phyloP scores from a whole-genome alignment of 2,888 invertebrate genomes.

The Pimpla rufipes region DNA sequence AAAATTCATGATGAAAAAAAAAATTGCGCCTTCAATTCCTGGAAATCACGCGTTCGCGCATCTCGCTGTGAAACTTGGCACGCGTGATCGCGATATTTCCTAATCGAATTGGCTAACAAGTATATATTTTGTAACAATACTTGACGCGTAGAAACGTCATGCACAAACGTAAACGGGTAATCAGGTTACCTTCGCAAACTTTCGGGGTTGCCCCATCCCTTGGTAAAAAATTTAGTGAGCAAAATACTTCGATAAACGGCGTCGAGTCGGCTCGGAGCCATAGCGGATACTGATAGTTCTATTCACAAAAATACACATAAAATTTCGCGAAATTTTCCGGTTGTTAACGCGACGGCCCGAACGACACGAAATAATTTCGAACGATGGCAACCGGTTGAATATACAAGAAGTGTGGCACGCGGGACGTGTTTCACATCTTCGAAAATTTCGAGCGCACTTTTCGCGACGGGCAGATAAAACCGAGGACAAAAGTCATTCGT shows the following conservation, averaged over 20 bases:
- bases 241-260: constrained; percentile 94
- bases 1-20: neutral
- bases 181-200: constrained; percentile 91
- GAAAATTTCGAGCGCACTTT: constrained; percentile 15
- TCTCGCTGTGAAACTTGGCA: neutral
- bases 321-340: neutral
- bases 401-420: neutral
- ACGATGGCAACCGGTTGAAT: neutral
- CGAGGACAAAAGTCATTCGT: constrained; percentile 55
- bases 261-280: constrained; percentile 87
- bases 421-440: constrained; percentile 20
- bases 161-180: constrained; percentile 8
- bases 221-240: constrained; percentile 96
- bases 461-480: constrained; percentile 16
- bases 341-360: neutral
- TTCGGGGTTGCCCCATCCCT: constrained; percentile 98
- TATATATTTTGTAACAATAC: constrained; percentile 10
- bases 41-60: neutral
- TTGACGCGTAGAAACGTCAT: constrained; percentile 5
- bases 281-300: constrained; percentile 56
- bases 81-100: neutral
- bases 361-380: constrained; percentile 30
- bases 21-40: neutral
- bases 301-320: constrained; percentile 39
- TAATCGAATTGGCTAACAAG: constrained; percentile 9